Percentiles rank a stretch among this genome's conserved stretches.
These are phyloP conservation scores for Echiichthys vipera DNA, from an alignment of 2,797 vertebrate species.

Conservation along the genomic window DNA sequence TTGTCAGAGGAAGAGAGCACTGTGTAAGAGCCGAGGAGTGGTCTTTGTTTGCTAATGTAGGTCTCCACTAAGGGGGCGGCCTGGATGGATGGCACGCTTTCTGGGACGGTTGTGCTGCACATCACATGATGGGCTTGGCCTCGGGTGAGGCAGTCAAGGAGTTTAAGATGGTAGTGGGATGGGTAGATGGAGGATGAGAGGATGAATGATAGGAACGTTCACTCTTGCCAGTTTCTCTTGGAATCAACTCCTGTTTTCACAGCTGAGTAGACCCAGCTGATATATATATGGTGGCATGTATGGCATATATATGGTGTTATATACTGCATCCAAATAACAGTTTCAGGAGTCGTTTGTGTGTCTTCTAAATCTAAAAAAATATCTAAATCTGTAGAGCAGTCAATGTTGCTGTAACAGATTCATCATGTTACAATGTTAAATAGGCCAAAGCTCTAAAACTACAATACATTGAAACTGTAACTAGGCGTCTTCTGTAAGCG, in stretches of 20 bases:
- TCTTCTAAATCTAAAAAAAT: slow-evolving; percentile 1
- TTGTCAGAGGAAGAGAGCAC: slow-evolving; percentile 35
- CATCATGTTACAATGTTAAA: slow-evolving; percentile 15
- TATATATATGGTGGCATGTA: too few relatives aligned
- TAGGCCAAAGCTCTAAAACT: slow-evolving; percentile 30
- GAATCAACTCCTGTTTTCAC: slow-evolving; percentile 52
- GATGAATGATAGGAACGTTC: slow-evolving; percentile 59
- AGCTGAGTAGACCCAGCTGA: slow-evolving; percentile 41
- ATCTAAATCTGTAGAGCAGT: slow-evolving; percentile 5
- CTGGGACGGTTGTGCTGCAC: slow-evolving; percentile 63
- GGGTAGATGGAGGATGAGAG: slow-evolving; percentile 52
- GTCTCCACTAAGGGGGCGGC: slow-evolving; percentile 67
- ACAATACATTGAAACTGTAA: slow-evolving; percentile 17
- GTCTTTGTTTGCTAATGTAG: slow-evolving; percentile 81
- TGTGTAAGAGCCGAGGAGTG: slow-evolving; percentile 42
- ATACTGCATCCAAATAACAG: too few relatives aligned
- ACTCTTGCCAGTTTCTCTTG: slow-evolving; percentile 57
- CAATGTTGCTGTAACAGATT: slow-evolving; percentile 7
- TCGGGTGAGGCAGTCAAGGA: slow-evolving; percentile 69
- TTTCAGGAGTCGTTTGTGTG: too few relatives aligned
- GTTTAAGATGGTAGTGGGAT: slow-evolving; percentile 57
- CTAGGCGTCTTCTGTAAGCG: neutral
- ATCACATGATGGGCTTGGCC: slow-evolving; percentile 79
- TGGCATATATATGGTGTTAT: too few relatives aligned
- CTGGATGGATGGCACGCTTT: slow-evolving; percentile 72